These are phyloP conservation scores for Paedocypris micromegethes DNA, from an alignment of 2,797 vertebrate species.

Conservation along the genomic window DNA sequence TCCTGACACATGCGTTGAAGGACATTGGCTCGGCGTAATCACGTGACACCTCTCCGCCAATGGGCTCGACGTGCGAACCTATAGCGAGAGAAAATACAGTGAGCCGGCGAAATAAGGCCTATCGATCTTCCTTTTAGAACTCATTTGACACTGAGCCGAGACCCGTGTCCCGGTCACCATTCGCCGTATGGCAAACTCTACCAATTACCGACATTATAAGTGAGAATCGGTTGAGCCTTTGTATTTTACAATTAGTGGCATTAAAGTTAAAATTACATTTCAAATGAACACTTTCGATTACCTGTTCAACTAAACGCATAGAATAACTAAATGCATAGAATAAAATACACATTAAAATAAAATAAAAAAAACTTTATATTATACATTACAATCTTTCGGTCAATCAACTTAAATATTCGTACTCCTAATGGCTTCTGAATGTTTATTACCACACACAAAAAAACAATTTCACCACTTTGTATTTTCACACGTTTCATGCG, in stretches of 20 bases:
- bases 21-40: constrained; percentile 99
- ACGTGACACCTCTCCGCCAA: constrained; percentile 98
- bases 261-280: no score
- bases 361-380: no score
- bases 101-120: constrained; percentile 89
- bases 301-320: no score
- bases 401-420: no score
- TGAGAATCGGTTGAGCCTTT: constrained; percentile 1
- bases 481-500: constrained; percentile 14
- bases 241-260: background rate
- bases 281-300: no score
- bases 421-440: no score
- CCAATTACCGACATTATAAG: constrained; percentile 51
- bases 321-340: no score
- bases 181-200: constrained; percentile 73
- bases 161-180: constrained; percentile 58
- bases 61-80: constrained; percentile 93
- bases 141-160: constrained; percentile 88
- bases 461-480: background rate
- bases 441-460: no score
- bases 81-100: constrained; percentile 79
- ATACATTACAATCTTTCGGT: no score
- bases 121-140: constrained; percentile 99
- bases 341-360: no score
- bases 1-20: constrained; percentile 98